Base-by-base conservation (phyloP, 2,888 invertebrate genomes). In the Lasioglossum leucozonium region DNA sequence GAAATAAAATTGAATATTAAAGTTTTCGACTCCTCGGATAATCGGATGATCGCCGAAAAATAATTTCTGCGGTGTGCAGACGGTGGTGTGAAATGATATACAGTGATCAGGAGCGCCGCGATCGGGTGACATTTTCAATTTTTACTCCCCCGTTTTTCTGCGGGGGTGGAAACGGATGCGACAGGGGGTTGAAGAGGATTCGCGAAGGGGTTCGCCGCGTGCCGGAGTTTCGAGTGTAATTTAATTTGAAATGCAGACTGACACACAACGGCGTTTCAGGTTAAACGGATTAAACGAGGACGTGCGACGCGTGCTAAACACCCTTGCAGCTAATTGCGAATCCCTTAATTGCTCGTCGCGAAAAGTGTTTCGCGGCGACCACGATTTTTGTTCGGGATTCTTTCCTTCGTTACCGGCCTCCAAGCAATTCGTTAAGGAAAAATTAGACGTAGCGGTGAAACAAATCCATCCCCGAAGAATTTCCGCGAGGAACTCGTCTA, bases 211-310 rank as follows among this genome's bases (percentile, higher is more conserved):
- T 82, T 81, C 40, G 72, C 77, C 79, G 88, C 86, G 86, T 86
- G 86, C 86, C 77, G 73, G 75, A 83, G 83, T 86, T 89, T 89
- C 87, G 87, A 91, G 86, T 91, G 93, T 94, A 94, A 94, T 93
- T 94, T 92, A 92, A 93, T 94, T 94, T 93, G 93, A 94, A 94
- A 94, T 94, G 93, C 94, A 94, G 94, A 94, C 94, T 93, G 94
- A 93, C 94, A 89, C 93, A 85, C 91, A 91, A 82, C 90, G 91
- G 91, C 91, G 91, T 92, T 93, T 92, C 91, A 87, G 91, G 90
- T 92, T 93, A 93, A 94, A 92, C 93, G 93, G 94, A 94, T 94
- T 94, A 94, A 94, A 93, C 89, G 92, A 80, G 90, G 86, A 94
- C 94, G 94, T 93, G 94, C 91, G 88, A 88, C 89, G 94, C 92